These are phyloP conservation scores for Falco peregrinus DNA, from an alignment of 2,797 vertebrate genomes.

Conservation along the genomic window DNA sequence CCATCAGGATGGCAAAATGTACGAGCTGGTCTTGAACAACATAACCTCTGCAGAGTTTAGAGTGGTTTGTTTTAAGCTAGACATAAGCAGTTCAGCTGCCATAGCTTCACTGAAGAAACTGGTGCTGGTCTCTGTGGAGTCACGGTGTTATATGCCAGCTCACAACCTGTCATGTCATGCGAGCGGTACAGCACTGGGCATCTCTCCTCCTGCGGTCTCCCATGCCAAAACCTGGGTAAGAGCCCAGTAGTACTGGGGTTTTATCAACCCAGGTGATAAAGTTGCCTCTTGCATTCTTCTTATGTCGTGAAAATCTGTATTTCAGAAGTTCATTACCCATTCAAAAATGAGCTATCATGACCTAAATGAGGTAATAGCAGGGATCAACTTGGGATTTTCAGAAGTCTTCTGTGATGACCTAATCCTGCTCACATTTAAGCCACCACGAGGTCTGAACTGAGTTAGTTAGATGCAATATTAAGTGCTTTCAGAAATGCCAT, in stretches of 20 bases:
- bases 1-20: not conserved
- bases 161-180: not conserved
- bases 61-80: not conserved
- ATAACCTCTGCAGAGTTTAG: not conserved
- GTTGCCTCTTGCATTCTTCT: not conserved
- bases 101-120: not conserved
- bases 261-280: not conserved
- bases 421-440: not conserved
- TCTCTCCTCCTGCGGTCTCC: not conserved
- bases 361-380: not conserved
- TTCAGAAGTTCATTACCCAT: not conserved
- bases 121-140: not conserved
- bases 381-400: not conserved
- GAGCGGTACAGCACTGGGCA: fast-evolving
- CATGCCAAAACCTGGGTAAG: not conserved
- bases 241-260: not conserved
- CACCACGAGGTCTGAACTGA: not conserved
- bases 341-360: not conserved
- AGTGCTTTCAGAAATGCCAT: not conserved
- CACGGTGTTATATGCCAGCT: not conserved
- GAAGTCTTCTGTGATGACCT: not conserved
- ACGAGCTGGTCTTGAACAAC: not conserved
- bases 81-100: not conserved
- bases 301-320: not conserved
- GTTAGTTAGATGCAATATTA: not conserved